Percentiles rank a stretch among this genome's conserved stretches.
Evolutionary conservation across 30 jellyfish, hydroid and myxozoan genomes (phyloP).

Genomic region (Aurelia coerulea): DNA sequence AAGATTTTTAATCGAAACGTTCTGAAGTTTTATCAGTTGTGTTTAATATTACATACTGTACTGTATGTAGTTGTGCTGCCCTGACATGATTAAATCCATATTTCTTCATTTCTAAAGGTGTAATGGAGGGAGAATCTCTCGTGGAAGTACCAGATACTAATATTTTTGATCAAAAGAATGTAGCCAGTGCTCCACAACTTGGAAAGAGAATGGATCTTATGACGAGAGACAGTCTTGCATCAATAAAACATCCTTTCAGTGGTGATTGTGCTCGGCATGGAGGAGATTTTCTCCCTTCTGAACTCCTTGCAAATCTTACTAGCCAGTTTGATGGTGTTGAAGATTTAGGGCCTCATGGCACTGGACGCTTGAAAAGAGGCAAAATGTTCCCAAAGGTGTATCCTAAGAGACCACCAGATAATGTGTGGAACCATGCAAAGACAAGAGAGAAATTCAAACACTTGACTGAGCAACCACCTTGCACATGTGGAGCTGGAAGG

Average conservation of each 20-base stretch:
- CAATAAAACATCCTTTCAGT: slow-evolving; percentile 51
- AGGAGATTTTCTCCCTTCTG: slow-evolving; percentile 69
- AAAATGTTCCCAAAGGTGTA: slow-evolving; percentile 43
- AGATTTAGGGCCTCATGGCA: slow-evolving; percentile 74
- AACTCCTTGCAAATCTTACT: slow-evolving; percentile 66
- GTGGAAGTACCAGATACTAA: background rate
- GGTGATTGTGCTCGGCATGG: slow-evolving; percentile 49
- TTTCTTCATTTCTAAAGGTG: slow-evolving; percentile 2
- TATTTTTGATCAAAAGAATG: background rate
- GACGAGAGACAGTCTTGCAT: slow-evolving; percentile 27
- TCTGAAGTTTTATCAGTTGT: no score
- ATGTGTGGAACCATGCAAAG: slow-evolving; percentile 82
- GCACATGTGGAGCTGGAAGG: slow-evolving; percentile 99
- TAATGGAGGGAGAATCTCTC: slow-evolving; percentile 22
- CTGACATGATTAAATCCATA: background rate
- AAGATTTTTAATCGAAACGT: no score
- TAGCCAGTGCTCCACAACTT: background rate
- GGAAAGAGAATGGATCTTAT: slow-evolving; percentile 1
- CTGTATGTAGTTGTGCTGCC: no score
- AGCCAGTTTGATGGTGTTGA: slow-evolving; percentile 57
- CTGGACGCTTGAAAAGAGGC: slow-evolving; percentile 30
- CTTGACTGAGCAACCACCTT: slow-evolving; percentile 90
- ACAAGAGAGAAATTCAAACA: slow-evolving; percentile 83
- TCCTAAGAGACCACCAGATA: slow-evolving; percentile 77
- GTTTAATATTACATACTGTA: no score